Evolutionary conservation across 2,888 invertebrate genomes (phyloP).

Genomic region (Nomada fucata): DNA sequence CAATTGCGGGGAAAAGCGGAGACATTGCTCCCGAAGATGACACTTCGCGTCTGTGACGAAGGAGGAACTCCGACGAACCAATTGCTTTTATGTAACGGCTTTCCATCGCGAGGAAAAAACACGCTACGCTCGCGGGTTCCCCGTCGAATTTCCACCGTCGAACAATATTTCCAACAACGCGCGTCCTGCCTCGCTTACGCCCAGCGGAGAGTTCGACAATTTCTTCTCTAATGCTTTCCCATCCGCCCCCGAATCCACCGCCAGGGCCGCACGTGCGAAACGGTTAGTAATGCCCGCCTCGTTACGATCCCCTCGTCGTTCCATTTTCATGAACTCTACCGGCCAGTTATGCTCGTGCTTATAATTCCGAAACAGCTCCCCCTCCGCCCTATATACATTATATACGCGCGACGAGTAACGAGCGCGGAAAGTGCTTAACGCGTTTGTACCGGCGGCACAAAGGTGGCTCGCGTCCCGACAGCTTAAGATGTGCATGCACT

Average conservation of each 20-base stretch:
- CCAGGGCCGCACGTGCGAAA: no score
- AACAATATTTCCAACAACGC: background rate
- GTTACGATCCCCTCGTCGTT: background rate
- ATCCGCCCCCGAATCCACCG: no score
- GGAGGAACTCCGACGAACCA: background rate
- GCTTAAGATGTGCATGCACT: slow-evolving; percentile 24
- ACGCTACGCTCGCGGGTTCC: background rate
- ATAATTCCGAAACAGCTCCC: background rate
- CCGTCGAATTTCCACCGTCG: background rate
- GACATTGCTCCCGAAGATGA: background rate
- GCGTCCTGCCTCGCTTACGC: background rate
- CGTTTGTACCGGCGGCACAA: slow-evolving; percentile 39
- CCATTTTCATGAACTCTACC: background rate
- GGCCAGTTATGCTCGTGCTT: slow-evolving; percentile 13
- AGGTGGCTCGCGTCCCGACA: slow-evolving; percentile 30
- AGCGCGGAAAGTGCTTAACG: slow-evolving; percentile 46
- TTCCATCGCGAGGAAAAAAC: background rate
- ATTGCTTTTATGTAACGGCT: no score
- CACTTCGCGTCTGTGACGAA: background rate
- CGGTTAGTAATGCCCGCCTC: background rate
- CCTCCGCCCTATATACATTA: background rate
- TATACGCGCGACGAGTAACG: slow-evolving; percentile 24
- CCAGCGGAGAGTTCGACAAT: background rate
- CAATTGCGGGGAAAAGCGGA: background rate
- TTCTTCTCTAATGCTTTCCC: background rate